Conservation (phyloP, 2,888 invertebrate genomes). For the Eugnorisma glareosa region DNA sequence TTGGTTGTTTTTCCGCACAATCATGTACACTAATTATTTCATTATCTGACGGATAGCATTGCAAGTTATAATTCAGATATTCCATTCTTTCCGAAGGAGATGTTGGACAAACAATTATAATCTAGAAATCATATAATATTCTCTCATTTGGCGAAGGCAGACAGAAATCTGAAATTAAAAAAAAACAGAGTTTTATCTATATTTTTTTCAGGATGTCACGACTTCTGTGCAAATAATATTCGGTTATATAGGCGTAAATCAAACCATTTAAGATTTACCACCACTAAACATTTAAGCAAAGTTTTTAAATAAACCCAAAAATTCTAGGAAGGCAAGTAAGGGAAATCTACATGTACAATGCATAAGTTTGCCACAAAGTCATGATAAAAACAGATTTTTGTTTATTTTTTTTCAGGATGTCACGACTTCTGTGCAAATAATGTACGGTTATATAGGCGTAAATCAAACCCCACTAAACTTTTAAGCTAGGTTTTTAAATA, state of each 20-base stretch:
- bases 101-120: background rate
- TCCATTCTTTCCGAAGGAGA: background rate
- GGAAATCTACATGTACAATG: background rate
- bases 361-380: constrained; percentile 14
- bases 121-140: background rate
- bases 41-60: background rate
- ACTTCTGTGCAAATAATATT: background rate
- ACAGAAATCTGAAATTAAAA: too few species aligned
- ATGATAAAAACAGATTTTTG: background rate
- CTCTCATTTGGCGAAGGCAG: background rate
- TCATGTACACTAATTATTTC: background rate
- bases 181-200: too few species aligned
- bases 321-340: background rate
- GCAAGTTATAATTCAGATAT: background rate
- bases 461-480: background rate
- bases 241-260: background rate
- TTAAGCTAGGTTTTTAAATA: background rate
- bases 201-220: background rate
- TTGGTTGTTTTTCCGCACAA: background rate
- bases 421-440: background rate
- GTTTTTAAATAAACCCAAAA: background rate
- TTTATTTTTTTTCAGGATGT: background rate
- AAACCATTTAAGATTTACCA: too few species aligned
- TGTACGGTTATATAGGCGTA: background rate
- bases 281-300: background rate